Percentiles rank a stretch among this genome's conserved stretches.
phyloP scores from a whole-genome alignment of 2,888 invertebrate species.

The Parnassius apollo region DNA sequence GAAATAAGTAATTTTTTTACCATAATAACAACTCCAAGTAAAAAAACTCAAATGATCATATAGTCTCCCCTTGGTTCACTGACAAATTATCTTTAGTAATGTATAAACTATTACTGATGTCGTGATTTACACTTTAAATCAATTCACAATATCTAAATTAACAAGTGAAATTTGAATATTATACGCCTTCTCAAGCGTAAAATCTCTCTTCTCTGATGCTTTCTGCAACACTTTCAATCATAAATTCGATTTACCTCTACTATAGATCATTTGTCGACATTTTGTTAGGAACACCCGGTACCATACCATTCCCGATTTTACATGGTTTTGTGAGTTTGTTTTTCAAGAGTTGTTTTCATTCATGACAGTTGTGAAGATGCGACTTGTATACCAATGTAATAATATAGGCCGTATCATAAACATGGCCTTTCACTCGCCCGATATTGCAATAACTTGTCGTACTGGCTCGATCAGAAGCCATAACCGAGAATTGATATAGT shows the following conservation, averaged over 20 bases:
- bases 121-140: not conserved
- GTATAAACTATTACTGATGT: no score
- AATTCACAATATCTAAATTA: conserved; percentile 20
- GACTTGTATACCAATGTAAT: not conserved
- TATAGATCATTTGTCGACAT: no score
- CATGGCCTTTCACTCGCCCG: conserved; percentile 17
- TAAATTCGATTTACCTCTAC: not conserved
- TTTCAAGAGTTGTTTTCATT: no score
- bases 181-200: conserved; percentile 20
- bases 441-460: conserved; percentile 11
- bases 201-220: conserved; percentile 10
- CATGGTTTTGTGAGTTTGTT: no score
- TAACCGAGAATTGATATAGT: not conserved
- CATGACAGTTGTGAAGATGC: conserved; percentile 2
- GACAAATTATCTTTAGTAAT: not conserved
- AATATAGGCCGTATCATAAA: not conserved
- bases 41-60: no score
- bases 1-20: no score
- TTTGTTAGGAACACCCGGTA: no score
- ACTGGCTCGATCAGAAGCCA: not conserved
- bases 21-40: no score
- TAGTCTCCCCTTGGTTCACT: not conserved
- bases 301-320: no score
- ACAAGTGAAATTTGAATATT: conserved; percentile 23
- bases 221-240: conserved; percentile 25